Evolutionary conservation across 1,140 invertebrate species (phyloP).

Genomic region (Brachionus sp.): DNA sequence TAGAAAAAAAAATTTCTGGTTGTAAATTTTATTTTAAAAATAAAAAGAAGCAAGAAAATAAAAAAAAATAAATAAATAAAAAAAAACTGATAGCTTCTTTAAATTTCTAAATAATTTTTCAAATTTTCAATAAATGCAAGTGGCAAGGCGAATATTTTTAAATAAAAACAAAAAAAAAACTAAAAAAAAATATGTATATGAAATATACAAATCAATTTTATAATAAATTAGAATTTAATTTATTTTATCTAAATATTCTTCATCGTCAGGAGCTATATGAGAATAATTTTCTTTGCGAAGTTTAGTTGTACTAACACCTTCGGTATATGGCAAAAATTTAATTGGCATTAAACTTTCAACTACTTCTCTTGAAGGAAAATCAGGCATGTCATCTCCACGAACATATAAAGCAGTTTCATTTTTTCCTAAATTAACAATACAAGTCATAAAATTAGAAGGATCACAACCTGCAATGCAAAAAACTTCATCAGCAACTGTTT

Average conservation of each 20-base stretch:
- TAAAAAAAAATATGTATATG: background rate
- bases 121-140: slow-evolving; percentile 7
- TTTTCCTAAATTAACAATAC: slow-evolving; percentile 49
- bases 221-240: slow-evolving; percentile 23
- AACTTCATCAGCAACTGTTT: slow-evolving; percentile 54
- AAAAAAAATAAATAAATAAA: background rate
- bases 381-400: slow-evolving; percentile 55
- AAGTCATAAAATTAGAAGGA: slow-evolving; percentile 52
- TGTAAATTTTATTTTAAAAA: too few species aligned
- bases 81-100: background rate
- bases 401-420: slow-evolving; percentile 51
- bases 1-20: too few species aligned
- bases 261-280: slow-evolving; percentile 33
- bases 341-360: slow-evolving; percentile 54
- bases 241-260: slow-evolving; percentile 30
- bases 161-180: background rate
- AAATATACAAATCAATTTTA: background rate
- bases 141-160: background rate
- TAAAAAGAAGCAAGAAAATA: background rate
- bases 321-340: slow-evolving; percentile 54
- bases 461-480: slow-evolving; percentile 54
- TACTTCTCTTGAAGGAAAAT: slow-evolving; percentile 52
- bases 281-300: slow-evolving; percentile 50
- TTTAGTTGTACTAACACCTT: slow-evolving; percentile 52
- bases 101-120: background rate